phyloP scores from a whole-genome alignment of 2,113 vertebrate genomes.

The Poecile atricapillus region DNA sequence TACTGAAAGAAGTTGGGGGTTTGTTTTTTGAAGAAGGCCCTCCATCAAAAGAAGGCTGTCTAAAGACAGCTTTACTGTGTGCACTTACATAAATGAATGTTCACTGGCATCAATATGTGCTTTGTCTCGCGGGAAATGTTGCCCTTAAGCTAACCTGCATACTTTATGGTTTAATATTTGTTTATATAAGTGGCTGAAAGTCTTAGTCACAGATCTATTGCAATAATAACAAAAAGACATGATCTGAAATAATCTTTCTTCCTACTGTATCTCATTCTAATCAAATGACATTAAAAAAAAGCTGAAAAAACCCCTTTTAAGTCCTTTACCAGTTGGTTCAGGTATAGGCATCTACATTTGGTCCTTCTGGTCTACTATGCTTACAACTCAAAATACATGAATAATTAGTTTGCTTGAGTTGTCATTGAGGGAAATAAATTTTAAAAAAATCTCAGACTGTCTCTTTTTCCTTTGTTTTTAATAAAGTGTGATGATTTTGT shows the following conservation, averaged over 20 bases:
- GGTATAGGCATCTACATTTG: neutral
- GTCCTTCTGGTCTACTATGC: neutral
- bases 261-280: neutral
- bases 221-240: neutral
- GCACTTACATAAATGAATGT: neutral
- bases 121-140: neutral
- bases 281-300: neutral
- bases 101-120: neutral
- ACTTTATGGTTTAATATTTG: neutral
- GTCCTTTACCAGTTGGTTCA: neutral
- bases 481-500: neutral
- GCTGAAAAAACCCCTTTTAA: neutral
- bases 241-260: neutral
- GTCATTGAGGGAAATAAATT: neutral
- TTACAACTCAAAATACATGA: neutral
- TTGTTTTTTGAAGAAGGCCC: neutral
- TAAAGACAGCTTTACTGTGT: neutral
- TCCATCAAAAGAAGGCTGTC: neutral
- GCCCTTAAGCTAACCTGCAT: neutral
- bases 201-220: neutral
- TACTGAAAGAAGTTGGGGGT: neutral
- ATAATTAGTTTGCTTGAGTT: neutral
- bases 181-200: neutral
- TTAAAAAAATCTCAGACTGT: fast-evolving
- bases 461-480: neutral